Evolutionary conservation across 2,113 vertebrate species (phyloP).

Genomic region (Nicator chloris): DNA sequence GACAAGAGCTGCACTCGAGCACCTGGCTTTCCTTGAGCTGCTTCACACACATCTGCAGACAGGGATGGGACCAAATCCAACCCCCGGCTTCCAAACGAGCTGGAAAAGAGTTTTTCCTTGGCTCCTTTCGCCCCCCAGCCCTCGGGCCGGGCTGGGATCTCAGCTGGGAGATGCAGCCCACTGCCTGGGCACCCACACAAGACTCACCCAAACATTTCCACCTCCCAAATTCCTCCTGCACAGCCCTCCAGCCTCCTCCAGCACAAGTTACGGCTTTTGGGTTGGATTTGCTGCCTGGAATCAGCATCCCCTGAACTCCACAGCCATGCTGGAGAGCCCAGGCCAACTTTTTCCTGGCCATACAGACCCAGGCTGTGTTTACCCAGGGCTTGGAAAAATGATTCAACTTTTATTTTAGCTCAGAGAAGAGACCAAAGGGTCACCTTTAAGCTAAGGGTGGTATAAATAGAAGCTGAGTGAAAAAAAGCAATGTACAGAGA

Average conservation of each 20-base stretch:
- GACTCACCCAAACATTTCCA: neutral
- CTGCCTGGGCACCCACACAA: fast-evolving
- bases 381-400: neutral
- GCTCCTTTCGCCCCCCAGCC: neutral
- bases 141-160: neutral
- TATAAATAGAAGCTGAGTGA: neutral
- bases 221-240: neutral
- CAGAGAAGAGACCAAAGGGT: neutral
- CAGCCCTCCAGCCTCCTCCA: neutral
- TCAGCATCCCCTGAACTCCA: neutral
- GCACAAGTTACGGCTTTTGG: neutral
- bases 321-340: neutral
- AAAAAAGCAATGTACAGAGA: neutral
- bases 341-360: neutral
- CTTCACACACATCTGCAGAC: fast-evolving
- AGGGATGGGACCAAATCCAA: neutral
- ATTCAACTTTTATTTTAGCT: constrained; percentile 28
- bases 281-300: neutral
- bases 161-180: neutral
- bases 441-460: constrained; percentile 15
- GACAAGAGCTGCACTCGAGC: neutral
- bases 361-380: neutral
- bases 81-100: neutral
- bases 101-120: neutral
- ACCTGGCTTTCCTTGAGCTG: neutral